A percentile compares a stretch with the other conserved stretches of the same genome.
Evolutionary conservation across 2,113 vertebrate genomes (phyloP).

Genomic region (Strix aluco): DNA sequence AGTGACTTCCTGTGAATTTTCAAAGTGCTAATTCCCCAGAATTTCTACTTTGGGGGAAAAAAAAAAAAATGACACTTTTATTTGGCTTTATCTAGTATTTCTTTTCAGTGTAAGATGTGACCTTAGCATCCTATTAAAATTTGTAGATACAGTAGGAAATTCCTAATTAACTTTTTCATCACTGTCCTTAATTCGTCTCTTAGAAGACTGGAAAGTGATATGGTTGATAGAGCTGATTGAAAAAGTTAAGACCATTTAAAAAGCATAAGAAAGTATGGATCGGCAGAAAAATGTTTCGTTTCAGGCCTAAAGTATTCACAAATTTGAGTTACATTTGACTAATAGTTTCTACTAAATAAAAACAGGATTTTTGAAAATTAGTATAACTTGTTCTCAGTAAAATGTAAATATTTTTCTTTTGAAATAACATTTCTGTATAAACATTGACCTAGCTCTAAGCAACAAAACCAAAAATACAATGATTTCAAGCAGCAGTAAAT

Average conservation of each 20-base stretch:
- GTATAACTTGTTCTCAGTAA: not conserved
- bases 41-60: not conserved
- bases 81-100: not conserved
- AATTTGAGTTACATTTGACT: not conserved
- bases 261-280: not conserved
- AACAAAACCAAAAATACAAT: not conserved
- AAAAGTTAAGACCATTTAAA: not conserved
- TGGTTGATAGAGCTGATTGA: not conserved
- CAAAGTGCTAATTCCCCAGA: not conserved
- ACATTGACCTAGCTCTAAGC: not conserved
- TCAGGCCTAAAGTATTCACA: not conserved
- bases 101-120: not conserved
- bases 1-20: not conserved
- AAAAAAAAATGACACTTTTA: not conserved
- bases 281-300: not conserved
- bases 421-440: not conserved
- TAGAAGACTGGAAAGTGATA: not conserved
- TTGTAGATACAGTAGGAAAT: not conserved
- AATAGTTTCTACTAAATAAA: not conserved
- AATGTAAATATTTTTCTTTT: slow-evolving; percentile 24
- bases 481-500: not conserved
- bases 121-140: not conserved
- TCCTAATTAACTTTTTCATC: not conserved
- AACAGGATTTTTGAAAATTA: not conserved
- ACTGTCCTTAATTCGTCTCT: not conserved